Evolutionary conservation across 2,797 vertebrate genomes (phyloP).

Genomic region (Tapera naevia): DNA sequence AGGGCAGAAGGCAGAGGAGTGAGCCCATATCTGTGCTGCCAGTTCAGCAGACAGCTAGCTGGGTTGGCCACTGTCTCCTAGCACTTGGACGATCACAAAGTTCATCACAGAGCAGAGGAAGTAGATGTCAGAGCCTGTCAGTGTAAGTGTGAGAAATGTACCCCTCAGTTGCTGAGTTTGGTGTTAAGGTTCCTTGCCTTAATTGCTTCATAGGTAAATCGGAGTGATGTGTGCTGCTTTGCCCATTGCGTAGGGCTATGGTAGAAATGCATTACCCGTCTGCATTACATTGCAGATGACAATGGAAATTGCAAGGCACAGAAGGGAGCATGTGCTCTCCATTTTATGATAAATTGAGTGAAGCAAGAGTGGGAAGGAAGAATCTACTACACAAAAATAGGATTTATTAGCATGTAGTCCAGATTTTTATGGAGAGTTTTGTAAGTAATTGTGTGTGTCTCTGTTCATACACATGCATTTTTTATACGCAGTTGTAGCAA

Average conservation of each 20-base stretch:
- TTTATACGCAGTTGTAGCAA: not conserved
- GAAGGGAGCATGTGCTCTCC: not conserved
- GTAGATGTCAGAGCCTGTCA: not conserved
- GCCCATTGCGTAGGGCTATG: not conserved
- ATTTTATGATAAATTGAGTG: not conserved
- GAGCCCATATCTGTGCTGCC: not conserved
- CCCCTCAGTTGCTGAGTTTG: not conserved
- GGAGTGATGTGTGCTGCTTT: not conserved
- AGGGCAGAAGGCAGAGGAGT: not conserved
- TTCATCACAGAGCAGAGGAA: not conserved
- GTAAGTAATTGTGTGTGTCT: not conserved
- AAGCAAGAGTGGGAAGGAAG: not conserved
- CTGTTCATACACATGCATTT: not conserved
- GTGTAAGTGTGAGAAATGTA: not conserved
- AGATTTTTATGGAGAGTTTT: not conserved
- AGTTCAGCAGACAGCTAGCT: not conserved
- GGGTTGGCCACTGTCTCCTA: not conserved
- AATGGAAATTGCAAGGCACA: not conserved
- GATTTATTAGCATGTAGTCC: not conserved
- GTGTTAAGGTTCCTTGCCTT: not conserved
- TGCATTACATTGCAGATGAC: fast-evolving
- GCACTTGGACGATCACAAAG: fast-evolving
- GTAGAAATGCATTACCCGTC: not conserved
- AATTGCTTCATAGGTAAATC: not conserved
- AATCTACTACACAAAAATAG: not conserved